Percentiles rank a stretch among this genome's conserved stretches.
Evolutionary conservation across 1,140 invertebrate genomes (phyloP).

Genomic region (Melipona quadrifasciata): DNA sequence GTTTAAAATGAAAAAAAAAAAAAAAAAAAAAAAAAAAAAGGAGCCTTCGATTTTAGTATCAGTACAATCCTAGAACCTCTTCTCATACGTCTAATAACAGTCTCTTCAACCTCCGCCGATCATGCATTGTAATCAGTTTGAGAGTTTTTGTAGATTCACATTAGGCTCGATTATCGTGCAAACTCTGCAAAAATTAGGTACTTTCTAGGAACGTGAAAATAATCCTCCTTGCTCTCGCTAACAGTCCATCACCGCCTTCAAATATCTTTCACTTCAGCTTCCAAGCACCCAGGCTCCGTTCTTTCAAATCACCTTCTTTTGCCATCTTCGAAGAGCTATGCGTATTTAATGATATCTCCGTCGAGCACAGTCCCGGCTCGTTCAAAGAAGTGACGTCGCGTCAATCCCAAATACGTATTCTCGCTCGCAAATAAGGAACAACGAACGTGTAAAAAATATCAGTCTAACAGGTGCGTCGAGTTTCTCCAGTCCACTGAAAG

Average conservation of each 20-base stretch:
- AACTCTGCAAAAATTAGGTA: constrained; percentile 44
- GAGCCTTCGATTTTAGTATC: neutral
- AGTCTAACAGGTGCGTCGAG: constrained; percentile 41
- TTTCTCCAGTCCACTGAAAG: constrained; percentile 11
- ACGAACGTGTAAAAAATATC: constrained; percentile 45
- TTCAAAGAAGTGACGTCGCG: neutral
- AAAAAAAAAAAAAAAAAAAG: neutral
- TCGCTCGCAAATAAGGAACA: constrained; percentile 25
- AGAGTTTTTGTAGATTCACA: neutral
- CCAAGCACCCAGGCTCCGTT: neutral
- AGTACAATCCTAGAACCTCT: neutral
- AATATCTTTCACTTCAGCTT: neutral
- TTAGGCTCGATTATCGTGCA: constrained; percentile 20
- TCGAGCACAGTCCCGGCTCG: neutral
- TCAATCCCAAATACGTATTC: neutral
- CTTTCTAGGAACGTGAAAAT: constrained; percentile 60
- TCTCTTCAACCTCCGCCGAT: neutral
- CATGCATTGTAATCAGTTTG: neutral
- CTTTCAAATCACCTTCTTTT: neutral
- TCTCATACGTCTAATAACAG: neutral
- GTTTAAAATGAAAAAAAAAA: neutral
- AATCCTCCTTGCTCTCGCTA: neutral
- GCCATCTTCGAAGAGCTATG: neutral
- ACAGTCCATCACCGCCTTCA: neutral
- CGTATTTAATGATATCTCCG: neutral